phyloP scores from a whole-genome alignment of 2,888 invertebrate genomes.

The Hybos culiciformis region DNA sequence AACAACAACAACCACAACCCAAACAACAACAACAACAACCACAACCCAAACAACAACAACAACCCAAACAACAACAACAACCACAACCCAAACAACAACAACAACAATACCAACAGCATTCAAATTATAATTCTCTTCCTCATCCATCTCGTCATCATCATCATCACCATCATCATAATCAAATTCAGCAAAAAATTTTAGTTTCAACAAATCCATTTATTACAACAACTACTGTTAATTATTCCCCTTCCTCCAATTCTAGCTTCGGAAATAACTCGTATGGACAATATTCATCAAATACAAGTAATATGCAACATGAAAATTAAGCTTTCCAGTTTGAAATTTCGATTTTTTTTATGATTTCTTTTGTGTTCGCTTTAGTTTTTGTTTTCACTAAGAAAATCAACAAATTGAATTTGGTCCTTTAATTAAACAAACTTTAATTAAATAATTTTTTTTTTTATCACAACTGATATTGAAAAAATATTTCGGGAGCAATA shows the following conservation, averaged over 20 bases:
- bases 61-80: constrained; percentile 22
- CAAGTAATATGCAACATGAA: constrained; percentile 17
- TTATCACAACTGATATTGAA: too few relatives aligned
- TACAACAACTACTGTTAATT: constrained; percentile 33
- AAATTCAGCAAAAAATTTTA: constrained; percentile 34
- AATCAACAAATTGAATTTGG: too few relatives aligned
- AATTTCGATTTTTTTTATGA: constrained; percentile 11
- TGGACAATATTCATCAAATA: constrained; percentile 16
- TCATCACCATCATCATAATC: constrained; percentile 13
- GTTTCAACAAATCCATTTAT: constrained; percentile 37
- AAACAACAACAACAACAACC: neutral
- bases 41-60: constrained; percentile 15
- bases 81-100: constrained; percentile 21
- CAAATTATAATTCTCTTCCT: constrained; percentile 18
- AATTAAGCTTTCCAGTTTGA: too few relatives aligned
- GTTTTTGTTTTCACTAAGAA: neutral
- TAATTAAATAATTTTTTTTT: too few relatives aligned
- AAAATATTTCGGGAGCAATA: too few relatives aligned
- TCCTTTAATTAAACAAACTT: too few relatives aligned
- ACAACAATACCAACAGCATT: constrained; percentile 17
- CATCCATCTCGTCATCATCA: constrained; percentile 23
- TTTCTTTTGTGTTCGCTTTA: constrained; percentile 7
- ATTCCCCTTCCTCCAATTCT: constrained; percentile 25
- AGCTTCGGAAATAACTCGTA: constrained; percentile 16
- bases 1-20: constrained; percentile 11